phyloP scores from a whole-genome alignment of 2,113 vertebrate species.

The Xiphophorus couchianus region DNA sequence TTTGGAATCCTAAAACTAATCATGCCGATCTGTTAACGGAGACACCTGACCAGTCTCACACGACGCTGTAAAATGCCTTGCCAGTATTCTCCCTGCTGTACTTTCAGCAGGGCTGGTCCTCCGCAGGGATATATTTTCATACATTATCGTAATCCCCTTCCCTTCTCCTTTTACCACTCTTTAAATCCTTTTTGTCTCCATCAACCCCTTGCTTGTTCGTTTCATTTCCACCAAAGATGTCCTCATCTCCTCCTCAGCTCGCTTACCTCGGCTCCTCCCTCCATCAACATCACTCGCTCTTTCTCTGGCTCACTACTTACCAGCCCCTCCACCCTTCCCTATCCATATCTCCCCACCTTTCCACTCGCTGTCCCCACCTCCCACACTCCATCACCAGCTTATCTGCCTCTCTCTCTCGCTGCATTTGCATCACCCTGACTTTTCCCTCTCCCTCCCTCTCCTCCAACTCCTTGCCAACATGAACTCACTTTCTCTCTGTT shows the following conservation, averaged over 20 bases:
- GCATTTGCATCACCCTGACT: constrained; percentile 70
- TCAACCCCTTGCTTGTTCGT: constrained; percentile 42
- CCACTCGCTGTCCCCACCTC: constrained; percentile 34
- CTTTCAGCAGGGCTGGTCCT: constrained; percentile 38
- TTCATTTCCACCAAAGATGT: constrained; percentile 33
- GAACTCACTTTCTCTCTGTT: constrained; percentile 40
- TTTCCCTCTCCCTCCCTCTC: constrained; percentile 32
- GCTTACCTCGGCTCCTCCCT: constrained; percentile 43
- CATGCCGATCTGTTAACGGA: not conserved
- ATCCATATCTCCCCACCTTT: constrained; percentile 57
- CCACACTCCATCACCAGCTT: constrained; percentile 65
- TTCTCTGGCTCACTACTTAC: constrained; percentile 52
- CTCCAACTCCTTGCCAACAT: constrained; percentile 56
- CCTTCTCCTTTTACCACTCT: constrained; percentile 40
- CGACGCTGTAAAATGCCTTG: constrained; percentile 34
- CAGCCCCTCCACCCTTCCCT: constrained; percentile 41
- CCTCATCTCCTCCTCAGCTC: constrained; percentile 51
- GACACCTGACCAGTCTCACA: not conserved
- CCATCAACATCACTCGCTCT: constrained; percentile 44
- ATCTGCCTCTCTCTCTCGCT: constrained; percentile 59
- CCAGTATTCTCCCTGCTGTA: constrained; percentile 41
- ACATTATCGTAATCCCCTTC: constrained; percentile 62
- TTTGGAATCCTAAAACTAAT: not conserved
- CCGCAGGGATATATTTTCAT: constrained; percentile 65
- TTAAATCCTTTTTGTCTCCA: constrained; percentile 61